Percentiles rank a stretch among this genome's conserved stretches.
Evolutionary conservation across 2,797 vertebrate genomes (phyloP).

Genomic region (Epinephelus coioides): DNA sequence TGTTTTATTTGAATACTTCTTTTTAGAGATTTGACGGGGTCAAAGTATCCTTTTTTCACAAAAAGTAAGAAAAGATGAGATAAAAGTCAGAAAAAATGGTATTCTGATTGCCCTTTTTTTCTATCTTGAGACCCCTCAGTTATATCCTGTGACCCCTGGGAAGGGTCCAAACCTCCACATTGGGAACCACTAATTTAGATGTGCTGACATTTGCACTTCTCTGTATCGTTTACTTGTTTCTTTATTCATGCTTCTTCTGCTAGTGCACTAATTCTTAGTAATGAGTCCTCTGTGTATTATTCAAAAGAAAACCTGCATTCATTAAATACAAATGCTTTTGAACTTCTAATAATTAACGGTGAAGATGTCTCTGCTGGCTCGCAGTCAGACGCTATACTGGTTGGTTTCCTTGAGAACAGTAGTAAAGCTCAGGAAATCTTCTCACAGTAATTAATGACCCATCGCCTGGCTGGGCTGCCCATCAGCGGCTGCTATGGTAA

Average conservation of each 20-base stretch:
- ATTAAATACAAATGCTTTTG: slow-evolving; percentile 16
- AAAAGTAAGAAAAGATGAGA: neutral
- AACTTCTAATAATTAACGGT: slow-evolving; percentile 3
- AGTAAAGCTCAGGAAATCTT: slow-evolving; percentile 37
- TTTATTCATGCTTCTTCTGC: neutral
- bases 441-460: slow-evolving; percentile 60
- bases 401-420: slow-evolving; percentile 46
- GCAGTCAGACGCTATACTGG: slow-evolving; percentile 25
- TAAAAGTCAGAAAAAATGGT: neutral
- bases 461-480: slow-evolving; percentile 31
- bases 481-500: slow-evolving; percentile 56
- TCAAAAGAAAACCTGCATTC: neutral
- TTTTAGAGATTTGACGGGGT: neutral
- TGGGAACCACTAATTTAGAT: neutral
- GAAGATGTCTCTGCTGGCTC: slow-evolving; percentile 32
- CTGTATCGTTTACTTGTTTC: neutral
- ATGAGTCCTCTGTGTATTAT: neutral
- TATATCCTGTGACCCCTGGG: neutral
- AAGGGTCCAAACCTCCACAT: neutral
- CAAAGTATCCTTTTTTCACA: neutral
- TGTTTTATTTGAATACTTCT: neutral
- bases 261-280: neutral
- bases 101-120: neutral
- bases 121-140: neutral
- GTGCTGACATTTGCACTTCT: neutral